Evolutionary conservation across 2,888 invertebrate species (phyloP).

Genomic region (Axea sp.): DNA sequence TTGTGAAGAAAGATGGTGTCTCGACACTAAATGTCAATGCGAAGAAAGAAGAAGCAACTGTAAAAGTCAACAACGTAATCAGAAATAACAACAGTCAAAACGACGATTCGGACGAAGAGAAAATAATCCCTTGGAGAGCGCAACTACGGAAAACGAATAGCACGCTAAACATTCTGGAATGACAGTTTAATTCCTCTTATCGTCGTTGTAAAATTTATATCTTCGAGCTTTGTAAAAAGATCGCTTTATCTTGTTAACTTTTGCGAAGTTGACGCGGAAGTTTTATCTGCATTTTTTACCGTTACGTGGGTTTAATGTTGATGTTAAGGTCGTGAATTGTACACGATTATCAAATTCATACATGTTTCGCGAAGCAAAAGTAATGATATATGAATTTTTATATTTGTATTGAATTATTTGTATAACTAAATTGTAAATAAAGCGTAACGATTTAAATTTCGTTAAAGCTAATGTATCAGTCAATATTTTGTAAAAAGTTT

Average conservation of each 20-base stretch:
- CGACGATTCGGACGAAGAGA: constrained; percentile 83
- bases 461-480: constrained; percentile 20
- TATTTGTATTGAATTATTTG: constrained; percentile 29
- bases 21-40: constrained; percentile 20
- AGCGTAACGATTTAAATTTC: constrained; percentile 7
- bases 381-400: neutral
- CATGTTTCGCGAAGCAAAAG: neutral
- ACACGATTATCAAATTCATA: constrained; percentile 12
- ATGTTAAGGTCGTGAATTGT: constrained; percentile 14
- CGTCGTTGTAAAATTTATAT: constrained; percentile 26
- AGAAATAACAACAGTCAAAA: constrained; percentile 76
- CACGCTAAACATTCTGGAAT: constrained; percentile 90
- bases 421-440: constrained; percentile 22
- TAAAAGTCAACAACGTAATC: constrained; percentile 66
- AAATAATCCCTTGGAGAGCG: constrained; percentile 93
- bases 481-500: constrained; percentile 34
- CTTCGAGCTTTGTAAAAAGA: constrained; percentile 10
- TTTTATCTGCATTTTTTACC: constrained; percentile 8
- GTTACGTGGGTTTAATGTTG: constrained; percentile 3
- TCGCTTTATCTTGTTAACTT: constrained; percentile 10
- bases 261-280: constrained; percentile 2
- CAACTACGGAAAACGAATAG: constrained; percentile 94
- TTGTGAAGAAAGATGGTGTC: constrained; percentile 39
- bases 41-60: constrained; percentile 50
- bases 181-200: constrained; percentile 38